Conservation (phyloP, 2,797 vertebrate species). For the Hemibagrus guttatus region DNA sequence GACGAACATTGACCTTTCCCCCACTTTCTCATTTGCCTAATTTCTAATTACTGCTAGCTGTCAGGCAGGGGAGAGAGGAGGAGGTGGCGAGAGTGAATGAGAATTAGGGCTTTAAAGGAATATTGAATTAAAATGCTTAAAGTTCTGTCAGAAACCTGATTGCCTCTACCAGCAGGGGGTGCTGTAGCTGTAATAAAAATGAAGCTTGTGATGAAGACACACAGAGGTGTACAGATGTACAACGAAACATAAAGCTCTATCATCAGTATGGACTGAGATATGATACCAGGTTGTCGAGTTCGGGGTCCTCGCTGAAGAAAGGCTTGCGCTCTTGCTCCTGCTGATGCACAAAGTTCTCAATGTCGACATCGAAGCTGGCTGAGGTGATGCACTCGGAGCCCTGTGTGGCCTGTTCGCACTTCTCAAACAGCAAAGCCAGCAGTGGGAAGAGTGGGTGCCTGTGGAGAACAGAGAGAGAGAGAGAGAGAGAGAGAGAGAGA, state of each 20-base stretch:
- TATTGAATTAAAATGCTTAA: slow-evolving; percentile 26
- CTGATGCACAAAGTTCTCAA: slow-evolving; percentile 97
- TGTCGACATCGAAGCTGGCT: slow-evolving; percentile 98
- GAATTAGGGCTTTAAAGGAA: slow-evolving; percentile 18
- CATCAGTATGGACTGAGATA: background rate
- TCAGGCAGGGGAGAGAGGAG: slow-evolving; percentile 56
- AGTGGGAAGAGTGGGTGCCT: slow-evolving; percentile 96
- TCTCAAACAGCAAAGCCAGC: slow-evolving; percentile 94
- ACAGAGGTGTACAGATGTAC: background rate
- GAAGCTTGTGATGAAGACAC: background rate
- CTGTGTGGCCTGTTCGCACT: slow-evolving; percentile 96
- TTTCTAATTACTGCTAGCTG: slow-evolving; percentile 86
- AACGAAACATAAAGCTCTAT: background rate
- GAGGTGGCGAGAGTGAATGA: slow-evolving; percentile 10
- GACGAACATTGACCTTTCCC: slow-evolving; percentile 85
- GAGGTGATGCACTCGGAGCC: slow-evolving; percentile 98
- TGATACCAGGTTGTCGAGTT: slow-evolving; percentile 91
- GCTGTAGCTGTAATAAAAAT: slow-evolving; percentile 23
- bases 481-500: background rate
- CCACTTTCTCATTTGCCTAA: slow-evolving; percentile 68
- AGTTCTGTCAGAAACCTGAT: background rate
- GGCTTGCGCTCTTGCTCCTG: slow-evolving; percentile 97
- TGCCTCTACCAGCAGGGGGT: slow-evolving; percentile 51
- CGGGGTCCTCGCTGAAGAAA: slow-evolving; percentile 97
- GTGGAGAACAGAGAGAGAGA: slow-evolving; percentile 43